Base-by-base conservation (phyloP, 1,140 invertebrate genomes). In the Bombus vancouverensis region DNA sequence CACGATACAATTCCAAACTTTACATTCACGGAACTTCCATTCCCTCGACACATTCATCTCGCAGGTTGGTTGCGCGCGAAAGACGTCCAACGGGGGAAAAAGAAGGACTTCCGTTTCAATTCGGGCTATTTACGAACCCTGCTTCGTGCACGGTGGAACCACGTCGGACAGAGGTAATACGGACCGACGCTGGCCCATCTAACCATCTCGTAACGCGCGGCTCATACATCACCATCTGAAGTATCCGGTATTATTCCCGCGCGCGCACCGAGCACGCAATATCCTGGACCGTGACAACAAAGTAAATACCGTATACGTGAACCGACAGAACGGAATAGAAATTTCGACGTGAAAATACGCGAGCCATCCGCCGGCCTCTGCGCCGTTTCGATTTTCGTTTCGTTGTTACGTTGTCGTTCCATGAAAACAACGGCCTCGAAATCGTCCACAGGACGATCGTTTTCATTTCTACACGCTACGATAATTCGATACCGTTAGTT, bases 161-260 rank as follows among this genome's bases (percentile, higher is more conserved):
- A 83, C 39, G 79, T 81, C 59, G 76, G 66, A 81, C 77, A 83
- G 82, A 89, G 83, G 89, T 90, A 90, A 90, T 90, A 84, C 83
- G 78, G 89, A 76, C 76, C 39, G 28, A 42, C 71, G 75, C 78
- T 71, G 39, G 77, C 78, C 81, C 65, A 72, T 77, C 81, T 83
- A 78, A 76, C 81, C 81, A 87, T 89, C 89, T 90, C 88, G 47
- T 81, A 87, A 79, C 81, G 47, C 71, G 37, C 80, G 74, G 62
- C 89, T 87, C 89, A 85, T 90, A 90, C 81, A 90, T 90, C 89
- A 89, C 81, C 73, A 90, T 89, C 85, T 90, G 85, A 90, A 90
- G 89, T 89, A 89, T 89, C 89, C 89, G 89, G 88, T 89, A 89
- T 90, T 90, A 89, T 87, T 90, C 88, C 85, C 81, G 83, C 68